Evolutionary conservation across 1,140 invertebrate genomes (phyloP), one percentile per base, ranked within the genome.

Genomic region (Chionoecetes opilio): DNA sequence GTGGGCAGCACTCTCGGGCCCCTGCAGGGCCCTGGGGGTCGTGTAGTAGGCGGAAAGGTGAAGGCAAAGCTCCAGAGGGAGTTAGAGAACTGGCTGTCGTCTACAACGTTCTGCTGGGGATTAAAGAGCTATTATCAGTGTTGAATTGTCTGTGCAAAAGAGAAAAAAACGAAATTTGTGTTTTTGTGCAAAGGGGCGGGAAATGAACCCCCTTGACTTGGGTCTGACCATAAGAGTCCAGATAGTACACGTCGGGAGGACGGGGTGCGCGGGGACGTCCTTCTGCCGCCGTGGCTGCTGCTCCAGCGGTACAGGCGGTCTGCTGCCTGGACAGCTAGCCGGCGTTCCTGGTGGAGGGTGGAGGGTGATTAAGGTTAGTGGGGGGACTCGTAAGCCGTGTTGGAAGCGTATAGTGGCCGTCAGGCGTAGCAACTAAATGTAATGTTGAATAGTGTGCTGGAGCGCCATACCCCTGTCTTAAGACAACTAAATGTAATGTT

Each of bases 91-190:
- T 1, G 84, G 11, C 32, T 8, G 84, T 8, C 32, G 29, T 31
- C 32, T 21, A 32, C 32, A 38, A 86, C 84, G n/a, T 34, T 86
- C 32, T 34, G 32, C 31, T 86, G 32, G 29, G 32, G 35, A 38
- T 8, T 86, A 86, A 86, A 34, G 84, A 86, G 32, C 84, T 32
- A 86, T 86, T 86, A 86, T 86, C 84, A 86, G 35, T 34, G 35
- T 86, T 86, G 35, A 86, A 86, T 86, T 26, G 84, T 86, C 84
- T 35, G 11, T 86, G 84, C 6, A 29, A 2, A 17, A 29, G 32
- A 26, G 26, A 34, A 86, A 37, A 85, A 86, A 38, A 32, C 11
- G 32, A 35, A 86, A 34, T 35, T 35, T 17, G 17, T 17, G 29
- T 35, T 35, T 34, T 35, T 35, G 84, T 35, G 35, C 32, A 86